Percentiles rank a stretch among this genome's conserved stretches.
Conservation (phyloP, 2,888 invertebrate species). For the Apodemia zela region DNA sequence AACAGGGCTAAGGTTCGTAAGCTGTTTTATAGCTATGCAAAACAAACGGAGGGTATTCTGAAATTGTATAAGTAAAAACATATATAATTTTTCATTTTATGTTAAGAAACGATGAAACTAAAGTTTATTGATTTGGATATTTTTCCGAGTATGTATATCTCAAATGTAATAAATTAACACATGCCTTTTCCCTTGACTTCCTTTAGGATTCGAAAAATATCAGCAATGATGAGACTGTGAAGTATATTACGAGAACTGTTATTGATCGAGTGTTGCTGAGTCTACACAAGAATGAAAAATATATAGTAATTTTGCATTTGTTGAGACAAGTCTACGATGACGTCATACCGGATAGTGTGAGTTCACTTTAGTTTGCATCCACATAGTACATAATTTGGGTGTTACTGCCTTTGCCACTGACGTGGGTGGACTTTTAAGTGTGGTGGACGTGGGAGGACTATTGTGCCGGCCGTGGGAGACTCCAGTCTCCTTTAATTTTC, state of each 20-base stretch:
- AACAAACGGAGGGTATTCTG: no score
- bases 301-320: slow-evolving; percentile 60
- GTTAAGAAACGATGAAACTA: no score
- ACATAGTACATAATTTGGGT: no score
- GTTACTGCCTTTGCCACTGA: no score
- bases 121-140: no score
- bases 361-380: background rate
- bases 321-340: slow-evolving; percentile 58
- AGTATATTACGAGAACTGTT: slow-evolving; percentile 54
- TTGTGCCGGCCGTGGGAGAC: no score
- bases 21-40: background rate
- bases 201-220: slow-evolving; percentile 40
- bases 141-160: no score
- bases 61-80: no score
- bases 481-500: no score
- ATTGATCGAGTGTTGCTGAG: slow-evolving; percentile 63
- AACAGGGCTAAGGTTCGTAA: slow-evolving; percentile 43
- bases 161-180: background rate
- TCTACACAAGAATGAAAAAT: slow-evolving; percentile 68
- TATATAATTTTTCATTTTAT: no score
- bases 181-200: slow-evolving; percentile 24
- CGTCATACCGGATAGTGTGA: slow-evolving; percentile 58
- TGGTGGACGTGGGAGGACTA: no score
- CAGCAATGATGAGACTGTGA: slow-evolving; percentile 52
- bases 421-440: no score